Base-by-base conservation (phyloP, 2,888 invertebrate species). In the Galeopsomyia nigrocyanea region DNA sequence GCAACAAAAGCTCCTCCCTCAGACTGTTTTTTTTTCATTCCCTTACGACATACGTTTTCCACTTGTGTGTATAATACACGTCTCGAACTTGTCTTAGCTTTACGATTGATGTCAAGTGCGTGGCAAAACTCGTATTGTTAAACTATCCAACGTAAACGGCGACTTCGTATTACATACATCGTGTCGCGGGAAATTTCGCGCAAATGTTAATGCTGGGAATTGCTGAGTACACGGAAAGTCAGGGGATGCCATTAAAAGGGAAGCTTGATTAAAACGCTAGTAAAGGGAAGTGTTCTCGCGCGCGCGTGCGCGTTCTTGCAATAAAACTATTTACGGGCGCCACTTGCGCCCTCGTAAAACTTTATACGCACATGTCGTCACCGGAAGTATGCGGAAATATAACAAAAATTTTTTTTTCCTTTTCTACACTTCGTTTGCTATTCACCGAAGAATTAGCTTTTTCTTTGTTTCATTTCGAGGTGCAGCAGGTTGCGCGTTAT, bases 61-160 rank as follows among this genome's bases (percentile, higher is more conserved):
- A 17, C n/a, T n/a, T n/a, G 16, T n/a, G 51, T 16, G 10, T 16
- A 21, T n/a, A n/a, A n/a, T n/a, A n/a, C n/a, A 26, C 26, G 26
- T 46, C 26, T 22, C 26, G 5, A 39, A 39, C n/a, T 14, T 17
- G n/a, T 50, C 67, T 68, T 39, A n/a, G 56, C n/a, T 68, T 68
- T 51, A 68, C 67, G 58, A 68, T 68, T 51, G 67, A 68, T 68
- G 58, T 68, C 67, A 60, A 60, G 67, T 68, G 60, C n/a, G 26
- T 5, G 26, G 26, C 26, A 26, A n/a, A n/a, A 22, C 46, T n/a
- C 51, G 67, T 60, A 68, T 60, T 61, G 19, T 61, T 60, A 60
- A 67, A 67, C 39, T 53, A 53, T 26, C 3, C 26, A 5, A 26
- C 53, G 16, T 53, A 39, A 39, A 39, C 53, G 53, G 5, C 21